Percentiles rank a stretch among this genome's conserved stretches.
These are phyloP conservation scores for Rhabdornis inornatus DNA, from an alignment of 2,113 vertebrate species.

Conservation along the genomic window DNA sequence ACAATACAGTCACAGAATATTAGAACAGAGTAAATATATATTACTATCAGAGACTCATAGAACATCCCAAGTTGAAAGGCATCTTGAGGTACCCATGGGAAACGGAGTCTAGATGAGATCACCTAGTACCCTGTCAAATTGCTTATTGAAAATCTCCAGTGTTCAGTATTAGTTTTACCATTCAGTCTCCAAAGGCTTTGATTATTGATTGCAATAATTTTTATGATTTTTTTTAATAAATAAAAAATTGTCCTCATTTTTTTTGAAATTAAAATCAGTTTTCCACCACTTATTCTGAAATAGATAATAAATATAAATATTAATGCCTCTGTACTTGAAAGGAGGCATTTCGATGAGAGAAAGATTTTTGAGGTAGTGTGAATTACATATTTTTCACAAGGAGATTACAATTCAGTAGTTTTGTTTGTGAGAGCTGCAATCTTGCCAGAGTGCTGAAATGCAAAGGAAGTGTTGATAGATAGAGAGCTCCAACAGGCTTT, in stretches of 20 bases:
- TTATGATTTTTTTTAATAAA: not conserved
- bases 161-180: not conserved
- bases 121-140: not conserved
- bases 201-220: not conserved
- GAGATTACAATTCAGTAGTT: not conserved
- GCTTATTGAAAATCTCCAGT: not conserved
- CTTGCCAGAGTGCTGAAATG: not conserved
- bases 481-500: not conserved
- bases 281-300: not conserved
- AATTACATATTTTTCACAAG: not conserved
- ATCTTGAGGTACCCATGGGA: not conserved
- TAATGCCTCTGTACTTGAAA: not conserved
- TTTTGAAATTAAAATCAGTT: not conserved
- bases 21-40: not conserved
- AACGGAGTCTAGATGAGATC: not conserved
- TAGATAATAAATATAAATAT: not conserved
- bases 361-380: not conserved
- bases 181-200: not conserved
- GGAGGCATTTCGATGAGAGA: not conserved
- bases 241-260: not conserved
- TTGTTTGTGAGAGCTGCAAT: not conserved
- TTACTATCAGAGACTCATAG: not conserved
- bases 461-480: not conserved
- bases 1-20: not conserved
- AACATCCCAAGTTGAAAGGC: not conserved